phyloP scores from a whole-genome alignment of 2,888 invertebrate genomes.

The Tridacna gigas region DNA sequence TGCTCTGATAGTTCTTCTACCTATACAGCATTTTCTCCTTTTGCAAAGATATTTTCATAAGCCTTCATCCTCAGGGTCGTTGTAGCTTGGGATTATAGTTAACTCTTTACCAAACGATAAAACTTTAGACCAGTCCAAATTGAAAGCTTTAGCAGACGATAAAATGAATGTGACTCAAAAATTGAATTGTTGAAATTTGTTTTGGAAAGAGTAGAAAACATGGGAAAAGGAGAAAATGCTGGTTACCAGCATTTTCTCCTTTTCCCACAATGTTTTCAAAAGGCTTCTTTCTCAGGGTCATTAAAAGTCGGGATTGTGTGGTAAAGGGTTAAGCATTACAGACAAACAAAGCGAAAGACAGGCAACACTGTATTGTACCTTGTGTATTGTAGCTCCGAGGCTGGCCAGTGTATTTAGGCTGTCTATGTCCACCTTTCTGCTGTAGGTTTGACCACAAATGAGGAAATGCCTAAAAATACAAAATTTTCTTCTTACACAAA shows the following conservation, averaged over 20 bases:
- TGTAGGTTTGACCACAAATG: constrained; percentile 98
- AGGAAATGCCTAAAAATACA: constrained; percentile 87
- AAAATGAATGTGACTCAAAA: no score
- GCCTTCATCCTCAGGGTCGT: no score
- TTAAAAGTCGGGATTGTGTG: not conserved
- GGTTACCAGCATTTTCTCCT: not conserved
- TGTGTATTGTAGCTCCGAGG: constrained; percentile 95
- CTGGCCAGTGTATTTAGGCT: constrained; percentile 91
- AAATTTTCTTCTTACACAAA: not conserved
- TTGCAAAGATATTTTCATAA: no score
- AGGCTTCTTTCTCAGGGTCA: not conserved
- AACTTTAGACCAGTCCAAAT: no score
- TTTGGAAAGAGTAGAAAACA: not conserved
- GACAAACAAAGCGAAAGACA: no score
- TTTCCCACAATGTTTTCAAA: not conserved
- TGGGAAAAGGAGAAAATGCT: not conserved
- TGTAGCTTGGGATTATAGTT: no score
- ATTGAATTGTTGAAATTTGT: no score
- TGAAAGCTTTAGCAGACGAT: no score
- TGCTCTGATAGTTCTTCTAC: no score
- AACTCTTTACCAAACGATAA: no score
- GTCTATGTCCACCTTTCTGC: constrained; percentile 96
- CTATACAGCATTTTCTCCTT: no score
- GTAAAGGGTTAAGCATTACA: not conserved
- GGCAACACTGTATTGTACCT: constrained; percentile 86